These are phyloP conservation scores for Tinamus guttatus DNA, from an alignment of 2,113 vertebrate species.

Conservation along the genomic window DNA sequence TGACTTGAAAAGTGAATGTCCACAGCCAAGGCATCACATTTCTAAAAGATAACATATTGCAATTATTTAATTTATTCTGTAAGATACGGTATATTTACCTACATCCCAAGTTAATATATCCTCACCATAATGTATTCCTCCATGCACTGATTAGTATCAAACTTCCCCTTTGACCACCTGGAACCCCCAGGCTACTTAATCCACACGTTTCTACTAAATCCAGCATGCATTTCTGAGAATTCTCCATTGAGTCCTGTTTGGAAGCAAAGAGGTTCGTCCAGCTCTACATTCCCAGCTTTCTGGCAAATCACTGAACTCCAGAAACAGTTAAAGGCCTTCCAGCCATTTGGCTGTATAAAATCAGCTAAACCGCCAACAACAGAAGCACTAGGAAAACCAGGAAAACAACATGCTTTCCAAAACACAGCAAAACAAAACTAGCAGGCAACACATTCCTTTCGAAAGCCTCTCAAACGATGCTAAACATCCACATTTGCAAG, in stretches of 20 bases:
- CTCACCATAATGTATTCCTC: background rate
- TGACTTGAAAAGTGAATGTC: background rate
- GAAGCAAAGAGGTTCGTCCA: background rate
- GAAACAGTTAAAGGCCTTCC: background rate
- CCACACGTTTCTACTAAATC: background rate
- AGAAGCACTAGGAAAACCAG: background rate
- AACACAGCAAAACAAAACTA: background rate
- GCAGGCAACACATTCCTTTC: background rate
- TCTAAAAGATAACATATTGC: rapidly evolving
- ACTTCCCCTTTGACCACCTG: background rate
- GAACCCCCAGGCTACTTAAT: background rate
- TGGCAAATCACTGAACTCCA: background rate
- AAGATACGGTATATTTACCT: rapidly evolving
- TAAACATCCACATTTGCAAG: background rate
- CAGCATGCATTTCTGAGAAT: background rate
- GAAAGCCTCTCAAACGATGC: background rate
- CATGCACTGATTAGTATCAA: rapidly evolving
- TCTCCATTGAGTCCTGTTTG: background rate
- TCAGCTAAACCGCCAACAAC: background rate
- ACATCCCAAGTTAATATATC: background rate
- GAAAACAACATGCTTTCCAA: background rate
- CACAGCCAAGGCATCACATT: background rate
- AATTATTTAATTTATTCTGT: background rate
- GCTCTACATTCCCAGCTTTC: background rate
- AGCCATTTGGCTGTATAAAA: background rate